Base-by-base conservation (phyloP, 2,797 vertebrate genomes). In the Ctenosaura bakeri region DNA sequence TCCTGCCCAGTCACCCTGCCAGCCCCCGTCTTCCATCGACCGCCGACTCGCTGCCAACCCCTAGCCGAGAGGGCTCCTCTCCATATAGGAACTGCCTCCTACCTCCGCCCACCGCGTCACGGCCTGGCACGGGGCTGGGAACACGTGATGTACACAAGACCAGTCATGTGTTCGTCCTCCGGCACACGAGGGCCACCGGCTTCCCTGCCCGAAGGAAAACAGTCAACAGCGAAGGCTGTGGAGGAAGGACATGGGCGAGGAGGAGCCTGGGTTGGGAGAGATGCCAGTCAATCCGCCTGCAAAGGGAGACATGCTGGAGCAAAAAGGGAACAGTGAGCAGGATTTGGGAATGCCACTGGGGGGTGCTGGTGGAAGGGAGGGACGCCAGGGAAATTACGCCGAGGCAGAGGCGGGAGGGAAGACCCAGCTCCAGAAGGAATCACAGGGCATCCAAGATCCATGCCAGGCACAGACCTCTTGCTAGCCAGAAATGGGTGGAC, bases 101-200 rank as follows among this genome's bases (percentile, higher is more conserved):
- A 52, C 91, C 91, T 83, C 88, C 91, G 64, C 90, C 77, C 90
- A 66, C 91, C 50, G 81, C 85, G 64, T 92, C 91, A 92, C 32
- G 52, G 85, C 91, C 85, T 92, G 91, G 91, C 85, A 92, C 54
- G 0, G n/a, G 64, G 32, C 52, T 18, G 85, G 88, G 88, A 42
- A 64, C 88, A 92, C 56, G 91, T 92, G 88, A 87, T 92, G 88
- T 74, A 87, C 85, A 92, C 88, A 87, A 88, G 80, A 69, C 18
- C 86, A 8, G 59, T 90, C 90, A 86, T 90, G 90, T 46, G 86
- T 78, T 66, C 80, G 12, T 56, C 84, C 80, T 90, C 86, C 80
- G 35, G 80, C 91, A 86, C 71, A 71, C 62, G 81, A 89, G 81
- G 62, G 81, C 80, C 85, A 89, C 88, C 50, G 73, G 81, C 91